phyloP scores from a whole-genome alignment of 1,140 invertebrate species.

The Drosophila persimilis region DNA sequence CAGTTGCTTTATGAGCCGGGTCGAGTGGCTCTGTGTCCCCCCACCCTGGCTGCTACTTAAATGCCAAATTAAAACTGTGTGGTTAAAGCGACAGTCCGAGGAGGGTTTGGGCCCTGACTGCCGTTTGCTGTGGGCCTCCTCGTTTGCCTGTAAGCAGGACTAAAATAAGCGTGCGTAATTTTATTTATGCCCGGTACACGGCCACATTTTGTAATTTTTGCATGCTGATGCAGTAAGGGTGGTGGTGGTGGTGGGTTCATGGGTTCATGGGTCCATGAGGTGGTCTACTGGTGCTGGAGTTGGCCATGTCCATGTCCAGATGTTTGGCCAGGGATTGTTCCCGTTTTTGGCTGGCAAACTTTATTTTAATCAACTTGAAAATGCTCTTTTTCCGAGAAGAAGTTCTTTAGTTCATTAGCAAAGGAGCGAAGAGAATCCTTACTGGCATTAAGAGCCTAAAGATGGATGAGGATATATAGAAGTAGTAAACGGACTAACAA shows the following conservation, averaged over 20 bases:
- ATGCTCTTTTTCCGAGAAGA: conserved; percentile 24
- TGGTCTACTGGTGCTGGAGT: conserved; percentile 1
- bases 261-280: not conserved
- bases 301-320: conserved; percentile 8
- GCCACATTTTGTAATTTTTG: conserved; percentile 81
- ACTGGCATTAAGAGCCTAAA: no score
- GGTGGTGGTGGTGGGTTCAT: not conserved
- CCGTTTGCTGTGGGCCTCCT: not conserved
- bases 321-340: conserved; percentile 17
- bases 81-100: conserved; percentile 66
- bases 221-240: conserved; percentile 54
- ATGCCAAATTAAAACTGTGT: conserved; percentile 80
- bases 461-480: no score
- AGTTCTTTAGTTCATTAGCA: no score
- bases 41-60: conserved; percentile 46
- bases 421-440: no score
- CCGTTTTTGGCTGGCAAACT: conserved; percentile 37
- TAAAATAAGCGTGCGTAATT: conserved; percentile 83
- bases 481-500: no score
- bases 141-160: conserved; percentile 70
- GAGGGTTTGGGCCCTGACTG: conserved; percentile 3
- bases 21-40: conserved; percentile 19
- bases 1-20: conserved; percentile 62
- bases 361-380: conserved; percentile 74
- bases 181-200: conserved; percentile 81